phyloP scores from a whole-genome alignment of 1,140 invertebrate species.

The Sycobia sp. region DNA sequence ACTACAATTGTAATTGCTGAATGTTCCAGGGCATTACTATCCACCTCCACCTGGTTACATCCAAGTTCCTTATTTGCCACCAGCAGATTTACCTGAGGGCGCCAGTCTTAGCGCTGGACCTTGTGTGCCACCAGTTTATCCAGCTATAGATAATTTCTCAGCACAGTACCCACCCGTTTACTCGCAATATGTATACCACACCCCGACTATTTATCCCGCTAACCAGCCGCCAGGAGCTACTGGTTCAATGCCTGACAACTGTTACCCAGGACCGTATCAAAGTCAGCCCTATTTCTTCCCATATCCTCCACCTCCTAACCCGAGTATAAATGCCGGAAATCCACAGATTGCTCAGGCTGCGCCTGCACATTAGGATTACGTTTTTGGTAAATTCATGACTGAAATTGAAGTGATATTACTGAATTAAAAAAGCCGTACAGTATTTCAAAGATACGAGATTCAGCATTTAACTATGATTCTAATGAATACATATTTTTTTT shows the following conservation, averaged over 20 bases:
- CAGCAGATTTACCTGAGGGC: not conserved
- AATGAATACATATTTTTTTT: no score
- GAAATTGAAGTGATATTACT: no score
- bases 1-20: not conserved
- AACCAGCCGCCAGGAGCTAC: not conserved
- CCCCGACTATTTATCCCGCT: constrained; percentile 3
- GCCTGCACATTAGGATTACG: not conserved
- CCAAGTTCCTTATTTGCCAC: constrained; percentile 17
- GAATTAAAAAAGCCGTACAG: no score
- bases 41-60: constrained; percentile 12
- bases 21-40: constrained; percentile 22
- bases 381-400: no score
- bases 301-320: constrained; percentile 9
- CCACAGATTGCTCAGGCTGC: not conserved
- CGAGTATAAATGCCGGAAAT: not conserved
- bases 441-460: no score
- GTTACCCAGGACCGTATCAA: constrained; percentile 19
- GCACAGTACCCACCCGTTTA: constrained; percentile 24
- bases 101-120: not conserved
- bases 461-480: no score
- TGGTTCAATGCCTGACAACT: not conserved
- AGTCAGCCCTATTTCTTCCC: constrained; percentile 27
- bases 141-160: constrained; percentile 13
- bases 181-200: constrained; percentile 25
- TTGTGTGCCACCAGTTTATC: not conserved